These are phyloP conservation scores for Tipula helvola DNA, from an alignment of 2,888 invertebrate genomes.

Conservation along the genomic window DNA sequence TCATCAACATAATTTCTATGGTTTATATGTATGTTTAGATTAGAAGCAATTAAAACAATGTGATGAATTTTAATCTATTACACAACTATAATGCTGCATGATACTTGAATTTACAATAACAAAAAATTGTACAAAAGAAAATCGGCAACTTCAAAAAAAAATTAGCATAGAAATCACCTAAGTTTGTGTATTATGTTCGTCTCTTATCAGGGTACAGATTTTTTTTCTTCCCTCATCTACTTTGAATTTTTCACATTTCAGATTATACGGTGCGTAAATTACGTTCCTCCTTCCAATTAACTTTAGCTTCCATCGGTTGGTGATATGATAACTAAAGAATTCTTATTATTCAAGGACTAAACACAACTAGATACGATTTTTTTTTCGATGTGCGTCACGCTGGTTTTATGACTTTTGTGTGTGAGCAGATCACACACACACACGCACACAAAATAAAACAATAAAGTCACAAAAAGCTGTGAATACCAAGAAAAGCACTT, in stretches of 20 bases:
- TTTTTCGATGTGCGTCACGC: neutral
- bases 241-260: neutral
- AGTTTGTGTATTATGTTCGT: neutral
- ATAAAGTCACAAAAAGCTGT: neutral
- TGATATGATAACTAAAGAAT: neutral
- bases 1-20: neutral
- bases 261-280: neutral
- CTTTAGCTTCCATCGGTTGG: neutral
- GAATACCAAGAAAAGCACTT: neutral
- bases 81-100: neutral
- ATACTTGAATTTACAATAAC: neutral
- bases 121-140: neutral
- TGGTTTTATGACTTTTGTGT: neutral
- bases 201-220: neutral
- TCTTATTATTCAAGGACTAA: neutral
- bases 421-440: neutral
- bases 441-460: neutral
- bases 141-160: neutral
- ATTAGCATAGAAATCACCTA: neutral
- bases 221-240: neutral
- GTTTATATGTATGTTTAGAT: neutral
- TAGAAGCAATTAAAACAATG: neutral
- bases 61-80: neutral
- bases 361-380: neutral
- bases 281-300: neutral